These are phyloP conservation scores for Thalassaphorura encarpata DNA, from an alignment of 1,140 invertebrate genomes.

Conservation along the genomic window DNA sequence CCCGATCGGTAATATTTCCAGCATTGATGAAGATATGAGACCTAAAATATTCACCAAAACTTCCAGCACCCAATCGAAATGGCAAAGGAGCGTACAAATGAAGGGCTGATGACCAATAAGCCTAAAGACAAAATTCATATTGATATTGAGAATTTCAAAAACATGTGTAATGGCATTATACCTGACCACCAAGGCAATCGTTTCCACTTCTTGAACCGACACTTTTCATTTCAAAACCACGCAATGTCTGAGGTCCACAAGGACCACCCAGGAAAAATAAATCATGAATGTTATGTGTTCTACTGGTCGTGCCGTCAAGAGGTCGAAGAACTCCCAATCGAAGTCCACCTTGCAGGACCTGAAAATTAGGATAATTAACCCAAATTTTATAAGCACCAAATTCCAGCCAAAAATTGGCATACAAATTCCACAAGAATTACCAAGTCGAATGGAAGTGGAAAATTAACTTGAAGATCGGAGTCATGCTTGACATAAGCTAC, in stretches of 20 bases:
- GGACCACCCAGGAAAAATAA: conserved; percentile 81
- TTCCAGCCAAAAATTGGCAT: neutral
- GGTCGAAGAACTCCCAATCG: conserved; percentile 55
- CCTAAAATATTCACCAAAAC: conserved; percentile 66
- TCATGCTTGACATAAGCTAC: conserved; percentile 77
- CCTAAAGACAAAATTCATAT: conserved; percentile 37
- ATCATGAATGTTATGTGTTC: conserved; percentile 57
- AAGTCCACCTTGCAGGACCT: conserved; percentile 64
- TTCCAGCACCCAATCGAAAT: conserved; percentile 60
- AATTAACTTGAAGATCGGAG: conserved; percentile 63
- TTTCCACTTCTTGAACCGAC: conserved; percentile 68
- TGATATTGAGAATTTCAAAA: neutral
- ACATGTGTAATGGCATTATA: conserved; percentile 24
- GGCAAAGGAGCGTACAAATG: conserved; percentile 78
- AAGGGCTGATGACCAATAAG: conserved; percentile 67
- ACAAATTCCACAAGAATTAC: conserved; percentile 44
- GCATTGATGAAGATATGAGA: conserved; percentile 75
- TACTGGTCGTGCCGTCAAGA: conserved; percentile 45
- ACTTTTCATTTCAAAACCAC: conserved; percentile 72
- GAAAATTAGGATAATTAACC: too few species aligned
- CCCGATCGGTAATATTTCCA: conserved; percentile 59
- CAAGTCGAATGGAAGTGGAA: conserved; percentile 50
- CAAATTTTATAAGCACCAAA: conserved; percentile 2
- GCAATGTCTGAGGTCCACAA: conserved; percentile 46
- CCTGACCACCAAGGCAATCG: conserved; percentile 53